Conservation (phyloP, 2,797 vertebrate species). For the Acipenser ruthenus region DNA sequence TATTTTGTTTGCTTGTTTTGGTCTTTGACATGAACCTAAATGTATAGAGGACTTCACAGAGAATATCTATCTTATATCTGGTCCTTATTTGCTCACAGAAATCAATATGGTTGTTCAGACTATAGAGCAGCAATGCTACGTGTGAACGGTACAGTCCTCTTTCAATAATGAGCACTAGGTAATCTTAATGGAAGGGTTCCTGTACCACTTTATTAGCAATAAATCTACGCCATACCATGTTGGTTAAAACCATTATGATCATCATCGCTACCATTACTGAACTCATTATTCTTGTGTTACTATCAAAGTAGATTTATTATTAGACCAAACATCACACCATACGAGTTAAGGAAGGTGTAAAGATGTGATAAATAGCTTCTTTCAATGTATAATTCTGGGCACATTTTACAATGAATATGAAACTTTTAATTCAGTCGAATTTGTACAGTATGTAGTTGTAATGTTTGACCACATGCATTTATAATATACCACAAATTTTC, state of each 20-base stretch:
- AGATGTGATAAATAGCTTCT: constrained; percentile 78
- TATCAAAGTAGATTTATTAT: constrained; percentile 72
- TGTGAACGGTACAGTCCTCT: constrained; percentile 21
- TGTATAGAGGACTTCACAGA: no score
- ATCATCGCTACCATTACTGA: constrained; percentile 78
- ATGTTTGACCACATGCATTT: constrained; percentile 25
- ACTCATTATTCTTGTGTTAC: constrained; percentile 81
- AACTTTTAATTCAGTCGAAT: constrained; percentile 29
- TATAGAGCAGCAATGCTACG: no score
- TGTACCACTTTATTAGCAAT: constrained; percentile 77
- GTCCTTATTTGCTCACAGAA: neutral
- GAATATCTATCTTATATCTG: no score
- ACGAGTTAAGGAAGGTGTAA: constrained; percentile 73
- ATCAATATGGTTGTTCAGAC: constrained; percentile 5
- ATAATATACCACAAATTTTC: constrained; percentile 31
- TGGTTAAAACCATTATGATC: constrained; percentile 81
- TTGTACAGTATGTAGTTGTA: constrained; percentile 5
- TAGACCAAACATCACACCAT: constrained; percentile 67
- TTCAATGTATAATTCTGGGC: constrained; percentile 68
- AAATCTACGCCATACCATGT: constrained; percentile 80
- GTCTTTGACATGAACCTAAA: no score
- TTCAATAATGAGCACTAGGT: constrained; percentile 55
- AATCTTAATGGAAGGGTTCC: constrained; percentile 72
- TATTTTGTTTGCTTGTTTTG: no score
- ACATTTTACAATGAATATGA: constrained; percentile 63